Percentiles rank a stretch among this genome's conserved stretches.
Conservation (phyloP, 2,888 invertebrate species). For the Pteria penguin region DNA sequence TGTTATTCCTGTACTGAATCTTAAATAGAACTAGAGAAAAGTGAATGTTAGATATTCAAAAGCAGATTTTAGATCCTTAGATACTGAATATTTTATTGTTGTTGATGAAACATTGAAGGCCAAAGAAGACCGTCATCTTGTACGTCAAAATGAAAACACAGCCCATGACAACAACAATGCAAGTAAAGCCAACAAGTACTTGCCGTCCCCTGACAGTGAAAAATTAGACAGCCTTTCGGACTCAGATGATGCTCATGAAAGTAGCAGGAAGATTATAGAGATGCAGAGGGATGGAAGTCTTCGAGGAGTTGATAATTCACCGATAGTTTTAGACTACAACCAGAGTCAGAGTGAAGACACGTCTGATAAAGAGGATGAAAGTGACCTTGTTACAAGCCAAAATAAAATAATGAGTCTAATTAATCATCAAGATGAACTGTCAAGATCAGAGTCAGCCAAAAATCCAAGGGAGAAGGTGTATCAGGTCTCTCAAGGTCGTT, state of each 20-base stretch:
- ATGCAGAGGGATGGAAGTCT: slow-evolving; percentile 20
- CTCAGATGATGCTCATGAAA: slow-evolving; percentile 9
- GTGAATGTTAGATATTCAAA: too few relatives aligned
- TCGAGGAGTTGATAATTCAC: slow-evolving; percentile 32
- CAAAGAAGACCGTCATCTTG: too few relatives aligned
- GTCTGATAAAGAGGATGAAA: background rate
- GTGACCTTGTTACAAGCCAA: background rate
- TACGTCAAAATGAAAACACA: too few relatives aligned
- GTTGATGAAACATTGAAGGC: too few relatives aligned
- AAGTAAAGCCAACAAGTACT: background rate
- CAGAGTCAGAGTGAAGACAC: slow-evolving; percentile 18
- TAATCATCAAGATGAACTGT: background rate
- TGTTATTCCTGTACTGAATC: too few relatives aligned
- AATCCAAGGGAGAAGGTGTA: background rate
- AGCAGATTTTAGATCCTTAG: too few relatives aligned
- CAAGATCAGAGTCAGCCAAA: background rate
- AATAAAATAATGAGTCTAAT: background rate
- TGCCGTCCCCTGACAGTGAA: background rate
- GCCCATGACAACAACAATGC: too few relatives aligned
- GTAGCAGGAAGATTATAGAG: background rate
- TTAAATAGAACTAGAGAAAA: too few relatives aligned
- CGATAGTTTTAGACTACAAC: slow-evolving; percentile 24
- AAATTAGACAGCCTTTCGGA: background rate
- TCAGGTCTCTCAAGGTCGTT: background rate
- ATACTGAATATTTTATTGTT: too few relatives aligned